Percentiles rank a stretch among this genome's conserved stretches.
Evolutionary conservation across 2,113 vertebrate genomes (phyloP).

Genomic region (Channa argus): DNA sequence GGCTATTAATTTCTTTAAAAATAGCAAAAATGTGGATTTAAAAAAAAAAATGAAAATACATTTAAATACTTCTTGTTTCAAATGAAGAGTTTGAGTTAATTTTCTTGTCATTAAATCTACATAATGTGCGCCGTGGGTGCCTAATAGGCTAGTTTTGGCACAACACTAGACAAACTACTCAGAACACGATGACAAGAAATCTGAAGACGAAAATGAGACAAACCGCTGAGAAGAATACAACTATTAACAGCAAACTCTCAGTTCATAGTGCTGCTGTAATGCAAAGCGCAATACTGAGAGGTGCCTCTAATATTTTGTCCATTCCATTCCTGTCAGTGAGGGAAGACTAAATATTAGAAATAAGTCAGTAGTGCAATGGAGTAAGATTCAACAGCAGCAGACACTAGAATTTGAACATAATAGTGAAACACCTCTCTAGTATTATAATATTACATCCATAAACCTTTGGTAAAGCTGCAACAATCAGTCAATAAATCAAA

Average conservation of each 20-base stretch:
- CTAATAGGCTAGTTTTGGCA: not conserved
- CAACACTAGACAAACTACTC: not conserved
- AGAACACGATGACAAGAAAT: not conserved
- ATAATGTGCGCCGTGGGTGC: not conserved
- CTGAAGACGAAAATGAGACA: not conserved
- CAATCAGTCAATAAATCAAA: no score
- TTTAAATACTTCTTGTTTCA: not conserved
- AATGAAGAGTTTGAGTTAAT: not conserved
- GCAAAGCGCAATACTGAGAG: not conserved
- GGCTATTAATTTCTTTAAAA: not conserved
- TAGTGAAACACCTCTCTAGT: not conserved
- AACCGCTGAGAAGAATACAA: not conserved
- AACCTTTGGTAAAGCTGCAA: not conserved
- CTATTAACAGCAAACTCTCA: not conserved
- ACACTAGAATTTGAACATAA: not conserved
- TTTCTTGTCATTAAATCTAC: conserved; percentile 10
- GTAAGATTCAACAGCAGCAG: not conserved
- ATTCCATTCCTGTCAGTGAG: not conserved
- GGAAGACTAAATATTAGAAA: not conserved
- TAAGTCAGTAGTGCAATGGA: not conserved
- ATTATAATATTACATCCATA: not conserved
- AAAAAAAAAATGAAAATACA: not conserved
- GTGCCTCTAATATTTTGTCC: not conserved
- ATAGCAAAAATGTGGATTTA: not conserved
- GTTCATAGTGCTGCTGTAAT: not conserved